Base-by-base conservation (phyloP, 2,888 invertebrate species). In the Noctua comes region DNA sequence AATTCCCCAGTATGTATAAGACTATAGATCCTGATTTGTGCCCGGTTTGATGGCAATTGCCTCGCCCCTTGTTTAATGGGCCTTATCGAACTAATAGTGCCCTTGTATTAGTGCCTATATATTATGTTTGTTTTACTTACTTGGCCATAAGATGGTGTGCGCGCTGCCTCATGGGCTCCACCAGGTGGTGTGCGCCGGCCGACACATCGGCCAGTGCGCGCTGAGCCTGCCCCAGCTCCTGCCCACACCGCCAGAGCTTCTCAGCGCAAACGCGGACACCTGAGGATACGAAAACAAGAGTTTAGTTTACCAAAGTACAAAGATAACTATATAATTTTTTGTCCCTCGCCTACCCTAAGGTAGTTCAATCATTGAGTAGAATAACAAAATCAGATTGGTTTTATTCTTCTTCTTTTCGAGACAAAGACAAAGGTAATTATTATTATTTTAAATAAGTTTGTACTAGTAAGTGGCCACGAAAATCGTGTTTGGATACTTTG, bases 191-290 rank as follows among this genome's bases (percentile, higher is more conserved):
- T 1, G 93, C 92, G 2, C 96, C 91, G 11, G 95, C 94, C 1
- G 97, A 91, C 5, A 98, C 97, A 86, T 99, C 98, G 36, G 97
- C 97, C 82, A 98, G 98, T 0, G 98, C 97, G 51, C 98, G 97
- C 92, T 99, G 98, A 76, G 98, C 97, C 82, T 98, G 97, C 57
- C 97, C 98, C 89, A 99, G 94, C 88, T 97, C 98, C 80, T 98
- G 97, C 73, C 98, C 98, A 86, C 97, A 96, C 4, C 97, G 97
- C 86, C 97, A 97, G 66, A 98, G 93, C 88, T 97, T 97, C 88
- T 98, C 98, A 2, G 97, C 97, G 70, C 97, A 97, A 7, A 98
- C 98, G 8, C 98, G 97, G 82, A 97, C 97, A 43, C 98, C 98
- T 95, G 81, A 1, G 16, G 76, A 73, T 51, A 24, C 0, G 18